A percentile compares a stretch with the other conserved stretches of the same genome.
phyloP scores from a whole-genome alignment of 1,140 invertebrate species.

The Leptopilina boulardi region DNA sequence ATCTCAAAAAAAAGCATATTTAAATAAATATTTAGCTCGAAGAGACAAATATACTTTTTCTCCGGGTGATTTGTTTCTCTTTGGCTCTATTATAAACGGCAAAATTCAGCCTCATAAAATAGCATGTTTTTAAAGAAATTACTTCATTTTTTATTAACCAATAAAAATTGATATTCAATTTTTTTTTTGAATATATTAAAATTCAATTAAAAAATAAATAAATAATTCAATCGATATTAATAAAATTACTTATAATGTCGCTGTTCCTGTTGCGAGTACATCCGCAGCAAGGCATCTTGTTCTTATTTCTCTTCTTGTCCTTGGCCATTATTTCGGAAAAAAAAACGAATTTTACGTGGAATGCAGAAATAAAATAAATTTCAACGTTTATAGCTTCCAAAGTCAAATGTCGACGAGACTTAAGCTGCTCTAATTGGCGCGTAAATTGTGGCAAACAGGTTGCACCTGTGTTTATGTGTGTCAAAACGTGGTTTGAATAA shows the following conservation, averaged over 20 bases:
- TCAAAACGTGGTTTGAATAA: slow-evolving; percentile 31
- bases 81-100: too few species aligned
- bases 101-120: too few species aligned
- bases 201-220: too few species aligned
- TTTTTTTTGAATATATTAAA: too few species aligned
- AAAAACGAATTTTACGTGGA: slow-evolving; percentile 15
- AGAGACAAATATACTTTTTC: too few species aligned
- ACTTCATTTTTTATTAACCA: too few species aligned
- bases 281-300: slow-evolving; percentile 70
- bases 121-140: too few species aligned
- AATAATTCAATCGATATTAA: not conserved
- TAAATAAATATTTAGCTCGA: too few species aligned
- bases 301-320: slow-evolving; percentile 64
- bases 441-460: slow-evolving; percentile 28
- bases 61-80: too few species aligned
- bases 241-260: slow-evolving; percentile 72
- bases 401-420: not conserved
- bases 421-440: slow-evolving; percentile 27
- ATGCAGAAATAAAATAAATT: slow-evolving; percentile 33
- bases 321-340: slow-evolving; percentile 52
- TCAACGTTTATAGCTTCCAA: too few species aligned
- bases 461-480: slow-evolving; percentile 27
- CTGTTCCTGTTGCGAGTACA: slow-evolving; percentile 74
- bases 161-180: too few species aligned
- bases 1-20: too few species aligned